phyloP scores from a whole-genome alignment of 2,888 invertebrate genomes.

The Chloroclystis v-ata region DNA sequence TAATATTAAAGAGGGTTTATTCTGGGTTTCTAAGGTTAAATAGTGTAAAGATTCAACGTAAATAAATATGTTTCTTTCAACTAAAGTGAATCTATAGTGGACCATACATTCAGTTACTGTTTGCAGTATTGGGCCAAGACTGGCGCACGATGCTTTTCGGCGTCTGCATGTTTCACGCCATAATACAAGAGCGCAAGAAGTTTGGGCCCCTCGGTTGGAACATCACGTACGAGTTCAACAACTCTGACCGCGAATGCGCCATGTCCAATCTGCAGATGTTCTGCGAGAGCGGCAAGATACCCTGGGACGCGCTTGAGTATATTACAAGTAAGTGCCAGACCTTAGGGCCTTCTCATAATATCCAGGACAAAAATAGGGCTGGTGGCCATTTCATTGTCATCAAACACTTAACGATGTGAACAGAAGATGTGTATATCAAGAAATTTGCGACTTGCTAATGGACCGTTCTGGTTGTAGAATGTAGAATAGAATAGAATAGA shows the following conservation, averaged over 20 bases:
- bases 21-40: no score
- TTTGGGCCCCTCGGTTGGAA: slow-evolving; percentile 96
- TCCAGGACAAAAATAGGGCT: neutral
- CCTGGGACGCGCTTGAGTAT: slow-evolving; percentile 94
- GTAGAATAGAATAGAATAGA: no score
- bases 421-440: no score
- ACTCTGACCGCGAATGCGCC: slow-evolving; percentile 94
- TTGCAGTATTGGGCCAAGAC: slow-evolving; percentile 78
- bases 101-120: no score
- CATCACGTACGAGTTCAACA: slow-evolving; percentile 94
- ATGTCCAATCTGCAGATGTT: slow-evolving; percentile 91
- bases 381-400: no score
- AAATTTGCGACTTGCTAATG: no score
- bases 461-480: no score
- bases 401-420: no score
- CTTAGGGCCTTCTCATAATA: neutral
- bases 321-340: slow-evolving; percentile 81
- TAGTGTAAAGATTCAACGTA: no score
- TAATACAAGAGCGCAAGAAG: slow-evolving; percentile 94
- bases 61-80: no score
- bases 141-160: slow-evolving; percentile 89
- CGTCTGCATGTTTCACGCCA: slow-evolving; percentile 94
- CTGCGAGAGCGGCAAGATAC: slow-evolving; percentile 82
- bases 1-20: no score
- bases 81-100: no score